Evolutionary conservation across 2,888 invertebrate species (phyloP).

Genomic region (Drosophila infuscata): DNA sequence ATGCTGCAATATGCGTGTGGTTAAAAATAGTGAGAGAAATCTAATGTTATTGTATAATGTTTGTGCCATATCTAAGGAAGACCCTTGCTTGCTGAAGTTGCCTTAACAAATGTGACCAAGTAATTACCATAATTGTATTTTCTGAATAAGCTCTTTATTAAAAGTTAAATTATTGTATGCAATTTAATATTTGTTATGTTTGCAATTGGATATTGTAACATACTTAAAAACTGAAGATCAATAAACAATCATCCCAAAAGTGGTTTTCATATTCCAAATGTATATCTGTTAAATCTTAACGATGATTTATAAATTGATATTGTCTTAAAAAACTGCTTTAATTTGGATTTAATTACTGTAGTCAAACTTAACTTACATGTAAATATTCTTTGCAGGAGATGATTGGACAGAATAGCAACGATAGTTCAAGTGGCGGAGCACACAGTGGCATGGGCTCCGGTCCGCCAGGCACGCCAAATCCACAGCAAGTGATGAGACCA

Average conservation of each 20-base stretch:
- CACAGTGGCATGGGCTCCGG: slow-evolving; percentile 89
- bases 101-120: neutral
- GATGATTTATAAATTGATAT: too few relatives aligned
- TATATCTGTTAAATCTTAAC: too few relatives aligned
- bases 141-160: neutral
- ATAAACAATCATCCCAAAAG: neutral
- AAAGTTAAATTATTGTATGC: too few relatives aligned
- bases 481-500: slow-evolving; percentile 93
- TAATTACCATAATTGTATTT: neutral
- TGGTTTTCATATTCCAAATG: too few relatives aligned
- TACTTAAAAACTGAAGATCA: neutral
- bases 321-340: neutral
- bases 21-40: neutral
- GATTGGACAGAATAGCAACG: slow-evolving; percentile 94
- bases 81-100: neutral
- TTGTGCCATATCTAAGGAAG: neutral
- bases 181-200: neutral
- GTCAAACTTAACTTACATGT: neutral
- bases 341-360: neutral
- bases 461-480: slow-evolving; percentile 87
- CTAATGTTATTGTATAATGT: neutral
- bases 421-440: slow-evolving; percentile 91
- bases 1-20: neutral
- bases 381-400: slow-evolving; percentile 88
- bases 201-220: neutral